These are phyloP conservation scores for Slavum lentiscoides DNA, from an alignment of 2,888 invertebrate species.

Conservation along the genomic window DNA sequence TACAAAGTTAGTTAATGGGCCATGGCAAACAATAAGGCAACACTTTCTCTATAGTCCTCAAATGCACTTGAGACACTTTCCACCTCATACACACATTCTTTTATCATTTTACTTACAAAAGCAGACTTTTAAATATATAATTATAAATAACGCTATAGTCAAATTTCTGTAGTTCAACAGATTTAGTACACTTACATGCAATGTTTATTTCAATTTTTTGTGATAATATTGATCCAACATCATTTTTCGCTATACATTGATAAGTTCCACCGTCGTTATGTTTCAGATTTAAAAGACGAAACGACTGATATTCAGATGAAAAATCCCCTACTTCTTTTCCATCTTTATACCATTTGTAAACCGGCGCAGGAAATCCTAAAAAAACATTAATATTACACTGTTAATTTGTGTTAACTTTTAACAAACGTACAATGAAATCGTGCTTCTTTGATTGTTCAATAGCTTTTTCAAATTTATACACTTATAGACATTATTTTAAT, in stretches of 20 bases:
- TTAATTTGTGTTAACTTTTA: too few relatives aligned
- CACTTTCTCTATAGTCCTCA: constrained; percentile 33
- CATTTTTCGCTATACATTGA: constrained; percentile 89
- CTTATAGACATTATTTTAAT: too few relatives aligned
- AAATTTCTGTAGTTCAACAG: neutral
- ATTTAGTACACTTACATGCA: constrained; percentile 75
- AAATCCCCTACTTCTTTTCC: constrained; percentile 78
- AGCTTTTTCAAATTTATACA: too few relatives aligned
- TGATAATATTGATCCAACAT: constrained; percentile 89
- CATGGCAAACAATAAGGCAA: constrained; percentile 15
- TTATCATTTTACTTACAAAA: neutral
- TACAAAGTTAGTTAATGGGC: neutral
- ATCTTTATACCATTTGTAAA: constrained; percentile 90
- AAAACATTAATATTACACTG: constrained; percentile 56
- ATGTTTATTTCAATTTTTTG: constrained; percentile 86
- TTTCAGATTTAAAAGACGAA: constrained; percentile 79
- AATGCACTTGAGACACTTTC: constrained; percentile 36
- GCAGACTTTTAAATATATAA: neutral
- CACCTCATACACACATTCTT: neutral
- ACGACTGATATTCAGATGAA: constrained; percentile 75
- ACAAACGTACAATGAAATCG: too few relatives aligned
- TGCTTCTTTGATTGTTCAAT: too few relatives aligned
- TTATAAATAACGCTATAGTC: neutral
- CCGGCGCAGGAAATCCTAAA: constrained; percentile 87
- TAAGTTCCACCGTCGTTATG: constrained; percentile 86